These are phyloP conservation scores for Sebastes nivosus DNA, from an alignment of 2,797 vertebrate genomes.

Conservation along the genomic window DNA sequence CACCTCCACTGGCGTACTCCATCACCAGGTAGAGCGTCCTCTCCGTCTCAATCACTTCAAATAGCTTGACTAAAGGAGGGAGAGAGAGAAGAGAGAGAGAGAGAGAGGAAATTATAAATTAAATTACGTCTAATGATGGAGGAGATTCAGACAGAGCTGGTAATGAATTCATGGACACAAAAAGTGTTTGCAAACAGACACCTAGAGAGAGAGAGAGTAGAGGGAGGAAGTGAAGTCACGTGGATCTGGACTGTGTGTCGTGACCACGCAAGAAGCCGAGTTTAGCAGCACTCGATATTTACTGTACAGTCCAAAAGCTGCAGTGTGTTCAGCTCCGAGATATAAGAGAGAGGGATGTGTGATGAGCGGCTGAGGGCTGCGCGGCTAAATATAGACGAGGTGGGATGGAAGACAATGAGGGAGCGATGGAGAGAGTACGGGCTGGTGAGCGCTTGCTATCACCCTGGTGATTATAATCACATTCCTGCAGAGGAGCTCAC, in stretches of 20 bases:
- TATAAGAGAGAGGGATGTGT: constrained; percentile 38
- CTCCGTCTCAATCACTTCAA: constrained; percentile 99
- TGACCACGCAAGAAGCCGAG: constrained; percentile 13
- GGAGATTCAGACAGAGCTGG: background rate
- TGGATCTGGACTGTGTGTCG: constrained; percentile 17
- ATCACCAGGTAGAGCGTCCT: constrained; percentile 99
- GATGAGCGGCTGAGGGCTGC: constrained; percentile 49
- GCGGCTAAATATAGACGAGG: constrained; percentile 70
- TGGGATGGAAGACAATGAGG: constrained; percentile 57
- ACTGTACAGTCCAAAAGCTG: constrained; percentile 24
- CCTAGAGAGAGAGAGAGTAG: background rate
- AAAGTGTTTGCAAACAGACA: background rate
- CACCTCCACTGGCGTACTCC: constrained; percentile 99
- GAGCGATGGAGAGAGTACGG: background rate
- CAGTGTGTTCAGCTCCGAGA: constrained; percentile 16
- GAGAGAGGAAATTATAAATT: constrained; percentile 24
- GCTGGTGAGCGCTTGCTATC: constrained; percentile 30
- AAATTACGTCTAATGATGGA: constrained; percentile 15
- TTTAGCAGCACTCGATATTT: constrained; percentile 39
- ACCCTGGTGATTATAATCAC: constrained; percentile 44
- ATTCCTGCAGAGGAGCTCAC: constrained; percentile 37
- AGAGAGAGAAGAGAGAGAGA: background rate
- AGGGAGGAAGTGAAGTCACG: background rate
- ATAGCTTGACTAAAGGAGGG: constrained; percentile 89
- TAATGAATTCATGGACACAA: constrained; percentile 26